Percentiles rank a stretch among this genome's conserved stretches.
phyloP scores from a whole-genome alignment of 1,140 invertebrate species.

The Zaprionus lachaisei region DNA sequence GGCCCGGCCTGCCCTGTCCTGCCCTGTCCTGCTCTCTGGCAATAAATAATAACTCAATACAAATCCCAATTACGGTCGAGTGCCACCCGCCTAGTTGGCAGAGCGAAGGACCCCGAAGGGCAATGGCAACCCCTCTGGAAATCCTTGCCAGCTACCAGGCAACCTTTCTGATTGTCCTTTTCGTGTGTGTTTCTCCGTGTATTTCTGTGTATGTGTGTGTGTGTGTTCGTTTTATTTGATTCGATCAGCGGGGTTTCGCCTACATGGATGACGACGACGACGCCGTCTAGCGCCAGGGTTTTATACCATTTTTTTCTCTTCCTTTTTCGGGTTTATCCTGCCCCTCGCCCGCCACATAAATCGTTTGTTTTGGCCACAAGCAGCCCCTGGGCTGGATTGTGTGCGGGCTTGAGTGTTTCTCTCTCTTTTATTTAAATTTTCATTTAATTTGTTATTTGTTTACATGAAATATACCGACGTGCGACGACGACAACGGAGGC shows the following conservation, averaged over 20 bases:
- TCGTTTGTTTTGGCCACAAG: slow-evolving; percentile 57
- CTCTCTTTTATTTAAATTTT: slow-evolving; percentile 79
- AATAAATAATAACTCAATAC: slow-evolving; percentile 84
- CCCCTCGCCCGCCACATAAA: slow-evolving; percentile 68
- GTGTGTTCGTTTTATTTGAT: slow-evolving; percentile 79
- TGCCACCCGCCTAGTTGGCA: slow-evolving; percentile 72
- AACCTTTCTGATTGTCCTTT: slow-evolving; percentile 75
- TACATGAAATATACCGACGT: slow-evolving; percentile 77
- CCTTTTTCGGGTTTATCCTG: slow-evolving; percentile 71
- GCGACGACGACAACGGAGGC: slow-evolving; percentile 72
- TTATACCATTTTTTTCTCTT: slow-evolving; percentile 33
- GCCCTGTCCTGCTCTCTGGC: slow-evolving; percentile 31
- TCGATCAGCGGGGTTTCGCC: slow-evolving; percentile 84
- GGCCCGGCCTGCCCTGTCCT: too few relatives aligned
- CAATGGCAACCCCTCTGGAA: slow-evolving; percentile 52
- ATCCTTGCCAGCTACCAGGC: slow-evolving; percentile 69
- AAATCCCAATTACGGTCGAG: slow-evolving; percentile 80
- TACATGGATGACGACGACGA: slow-evolving; percentile 62
- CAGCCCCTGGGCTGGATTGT: slow-evolving; percentile 26
- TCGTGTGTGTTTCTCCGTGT: slow-evolving; percentile 11
- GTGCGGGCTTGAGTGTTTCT: slow-evolving; percentile 41
- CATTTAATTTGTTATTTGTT: slow-evolving; percentile 84
- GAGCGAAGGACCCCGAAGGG: slow-evolving; percentile 29
- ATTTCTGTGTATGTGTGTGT: slow-evolving; percentile 16
- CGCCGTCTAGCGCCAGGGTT: slow-evolving; percentile 57